phyloP scores from a whole-genome alignment of 2,113 vertebrate species.

The Oncorhynchus mykiss region DNA sequence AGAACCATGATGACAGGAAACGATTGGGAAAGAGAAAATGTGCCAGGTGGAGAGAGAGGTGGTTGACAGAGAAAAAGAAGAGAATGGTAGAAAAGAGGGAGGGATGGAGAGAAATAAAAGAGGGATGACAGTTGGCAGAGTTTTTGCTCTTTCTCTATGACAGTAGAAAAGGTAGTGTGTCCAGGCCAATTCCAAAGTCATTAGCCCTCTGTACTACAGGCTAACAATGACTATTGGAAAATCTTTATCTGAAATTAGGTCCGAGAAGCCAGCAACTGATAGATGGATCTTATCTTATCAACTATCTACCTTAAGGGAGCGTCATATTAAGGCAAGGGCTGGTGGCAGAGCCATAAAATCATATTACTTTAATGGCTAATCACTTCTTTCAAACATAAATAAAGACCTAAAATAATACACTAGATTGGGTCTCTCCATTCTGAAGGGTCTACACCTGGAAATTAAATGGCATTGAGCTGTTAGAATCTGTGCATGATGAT shows the following conservation, averaged over 20 bases:
- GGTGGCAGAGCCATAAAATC: background rate
- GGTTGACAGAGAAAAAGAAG: too few species aligned
- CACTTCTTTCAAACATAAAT: background rate
- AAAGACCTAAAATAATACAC: background rate
- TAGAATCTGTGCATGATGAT: constrained; percentile 50
- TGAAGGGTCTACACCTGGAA: constrained; percentile 41
- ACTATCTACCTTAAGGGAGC: constrained; percentile 33
- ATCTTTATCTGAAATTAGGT: constrained; percentile 14
- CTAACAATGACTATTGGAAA: constrained; percentile 42
- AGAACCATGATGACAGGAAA: too few species aligned
- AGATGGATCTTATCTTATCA: constrained; percentile 49
- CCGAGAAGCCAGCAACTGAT: constrained; percentile 35
- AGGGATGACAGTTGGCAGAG: too few species aligned
- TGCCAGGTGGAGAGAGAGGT: too few species aligned
- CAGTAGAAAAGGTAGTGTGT: too few species aligned
- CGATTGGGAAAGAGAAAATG: too few species aligned
- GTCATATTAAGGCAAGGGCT: background rate
- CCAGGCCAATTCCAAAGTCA: constrained; percentile 18
- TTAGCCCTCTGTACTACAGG: constrained; percentile 34
- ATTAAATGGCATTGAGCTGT: constrained; percentile 59
- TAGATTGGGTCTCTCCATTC: background rate
- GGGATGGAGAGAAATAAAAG: too few species aligned
- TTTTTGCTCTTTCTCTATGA: too few species aligned
- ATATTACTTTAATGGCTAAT: constrained; percentile 35
- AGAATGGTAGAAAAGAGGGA: too few species aligned